phyloP scores from a whole-genome alignment of 2,888 invertebrate genomes.

The Argyresthia goedartella region DNA sequence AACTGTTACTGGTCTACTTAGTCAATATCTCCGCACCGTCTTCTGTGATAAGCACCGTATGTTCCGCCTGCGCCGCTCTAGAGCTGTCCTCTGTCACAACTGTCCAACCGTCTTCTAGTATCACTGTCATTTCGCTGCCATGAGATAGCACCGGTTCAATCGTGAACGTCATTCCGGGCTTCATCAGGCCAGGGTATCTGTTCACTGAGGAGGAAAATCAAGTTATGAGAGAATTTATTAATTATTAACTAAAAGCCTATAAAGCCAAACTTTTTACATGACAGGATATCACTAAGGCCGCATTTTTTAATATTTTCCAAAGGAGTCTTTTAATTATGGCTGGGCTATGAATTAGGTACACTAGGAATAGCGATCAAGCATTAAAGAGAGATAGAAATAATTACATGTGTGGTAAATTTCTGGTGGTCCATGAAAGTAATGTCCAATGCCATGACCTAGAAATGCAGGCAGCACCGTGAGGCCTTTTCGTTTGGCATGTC shows the following conservation, averaged over 20 bases:
- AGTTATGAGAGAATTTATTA: too few species aligned
- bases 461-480: slow-evolving; percentile 83
- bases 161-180: slow-evolving; percentile 93
- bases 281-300: too few species aligned
- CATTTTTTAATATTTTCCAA: too few species aligned
- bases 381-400: slow-evolving; percentile 18
- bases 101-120: slow-evolving; percentile 94
- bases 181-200: slow-evolving; percentile 77
- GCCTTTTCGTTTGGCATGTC: slow-evolving; percentile 72
- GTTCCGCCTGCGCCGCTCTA: slow-evolving; percentile 91
- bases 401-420: slow-evolving; percentile 88
- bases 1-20: slow-evolving; percentile 14
- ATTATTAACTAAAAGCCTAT: too few species aligned
- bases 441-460: slow-evolving; percentile 93
- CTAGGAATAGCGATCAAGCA: too few species aligned
- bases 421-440: slow-evolving; percentile 93
- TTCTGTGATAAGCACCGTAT: slow-evolving; percentile 88
- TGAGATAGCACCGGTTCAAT: slow-evolving; percentile 91
- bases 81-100: slow-evolving; percentile 85
- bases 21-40: slow-evolving; percentile 86
- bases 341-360: too few species aligned
- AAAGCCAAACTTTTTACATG: too few species aligned
- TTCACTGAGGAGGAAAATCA: slow-evolving; percentile 64
- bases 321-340: too few species aligned
- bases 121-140: slow-evolving; percentile 75